Evolutionary conservation across 2,888 invertebrate genomes (phyloP).

Genomic region (Drosophila incognita): DNA sequence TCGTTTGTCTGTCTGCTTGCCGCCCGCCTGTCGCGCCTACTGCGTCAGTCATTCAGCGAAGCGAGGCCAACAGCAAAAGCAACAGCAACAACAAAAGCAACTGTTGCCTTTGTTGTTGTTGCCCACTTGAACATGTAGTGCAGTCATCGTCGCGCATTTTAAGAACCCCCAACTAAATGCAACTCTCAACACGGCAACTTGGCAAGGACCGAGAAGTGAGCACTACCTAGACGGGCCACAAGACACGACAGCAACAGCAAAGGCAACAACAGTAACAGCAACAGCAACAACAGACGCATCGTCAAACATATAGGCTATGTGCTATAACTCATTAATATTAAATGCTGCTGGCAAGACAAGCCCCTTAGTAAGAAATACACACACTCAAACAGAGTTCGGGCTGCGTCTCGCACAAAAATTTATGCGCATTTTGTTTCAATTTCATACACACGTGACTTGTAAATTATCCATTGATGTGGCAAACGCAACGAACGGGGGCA

Average conservation of each 20-base stretch:
- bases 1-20: slow-evolving; percentile 27
- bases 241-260: slow-evolving; percentile 64
- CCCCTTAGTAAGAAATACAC: slow-evolving; percentile 61
- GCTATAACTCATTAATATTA: slow-evolving; percentile 82
- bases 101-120: slow-evolving; percentile 40
- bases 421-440: slow-evolving; percentile 82
- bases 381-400: slow-evolving; percentile 31
- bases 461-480: slow-evolving; percentile 81
- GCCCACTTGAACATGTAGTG: slow-evolving; percentile 78
- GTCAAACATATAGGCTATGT: slow-evolving; percentile 79
- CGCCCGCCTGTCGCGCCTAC: slow-evolving; percentile 61
- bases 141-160: slow-evolving; percentile 76
- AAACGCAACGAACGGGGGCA: slow-evolving; percentile 34
- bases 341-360: slow-evolving; percentile 79
- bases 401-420: slow-evolving; percentile 62
- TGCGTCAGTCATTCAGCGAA: slow-evolving; percentile 58
- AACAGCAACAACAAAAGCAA: slow-evolving; percentile 6
- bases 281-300: slow-evolving; percentile 65
- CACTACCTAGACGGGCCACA: slow-evolving; percentile 61
- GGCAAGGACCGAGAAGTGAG: slow-evolving; percentile 57
- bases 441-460: slow-evolving; percentile 82
- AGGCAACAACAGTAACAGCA: slow-evolving; percentile 15
- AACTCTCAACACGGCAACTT: slow-evolving; percentile 75
- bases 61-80: slow-evolving; percentile 52
- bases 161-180: slow-evolving; percentile 76